Conservation (phyloP, 2,113 vertebrate genomes). For the Ailurus styani region DNA sequence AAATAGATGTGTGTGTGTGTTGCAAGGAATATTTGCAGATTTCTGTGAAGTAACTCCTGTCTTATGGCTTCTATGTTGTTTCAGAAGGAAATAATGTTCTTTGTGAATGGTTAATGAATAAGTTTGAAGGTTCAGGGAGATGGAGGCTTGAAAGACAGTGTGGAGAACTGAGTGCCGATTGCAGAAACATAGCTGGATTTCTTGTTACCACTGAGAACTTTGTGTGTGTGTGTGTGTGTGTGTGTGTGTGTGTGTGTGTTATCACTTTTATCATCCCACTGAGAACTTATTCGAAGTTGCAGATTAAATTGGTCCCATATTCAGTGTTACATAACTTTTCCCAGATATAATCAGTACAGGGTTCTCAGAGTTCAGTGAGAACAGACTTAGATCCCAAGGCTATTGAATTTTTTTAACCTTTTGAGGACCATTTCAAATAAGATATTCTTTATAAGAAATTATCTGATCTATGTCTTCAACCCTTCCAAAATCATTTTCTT, state of each 20-base stretch:
- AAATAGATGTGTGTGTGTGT: not conserved
- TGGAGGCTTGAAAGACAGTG: not conserved
- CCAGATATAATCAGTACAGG: too few species aligned
- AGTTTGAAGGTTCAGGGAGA: not conserved
- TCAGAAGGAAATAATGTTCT: not conserved
- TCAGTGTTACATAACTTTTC: not conserved
- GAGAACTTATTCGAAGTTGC: not conserved
- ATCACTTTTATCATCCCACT: too few species aligned
- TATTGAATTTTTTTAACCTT: not conserved
- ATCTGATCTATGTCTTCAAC: not conserved
- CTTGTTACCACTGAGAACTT: not conserved
- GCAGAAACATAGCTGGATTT: not conserved
- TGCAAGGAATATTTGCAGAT: not conserved
- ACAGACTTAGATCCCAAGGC: not conserved
- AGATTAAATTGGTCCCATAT: not conserved
- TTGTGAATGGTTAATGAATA: not conserved
- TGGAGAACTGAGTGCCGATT: not conserved
- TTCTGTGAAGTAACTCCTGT: not conserved
- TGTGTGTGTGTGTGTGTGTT: too few species aligned
- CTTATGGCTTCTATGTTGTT: not conserved
- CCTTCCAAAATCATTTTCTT: too few species aligned
- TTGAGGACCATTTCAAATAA: not conserved
- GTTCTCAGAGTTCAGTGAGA: not conserved
- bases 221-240: too few species aligned
- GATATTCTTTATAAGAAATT: not conserved